Evolutionary conservation across 2,113 vertebrate species (phyloP).

Genomic region (Pardalotus punctatus): DNA sequence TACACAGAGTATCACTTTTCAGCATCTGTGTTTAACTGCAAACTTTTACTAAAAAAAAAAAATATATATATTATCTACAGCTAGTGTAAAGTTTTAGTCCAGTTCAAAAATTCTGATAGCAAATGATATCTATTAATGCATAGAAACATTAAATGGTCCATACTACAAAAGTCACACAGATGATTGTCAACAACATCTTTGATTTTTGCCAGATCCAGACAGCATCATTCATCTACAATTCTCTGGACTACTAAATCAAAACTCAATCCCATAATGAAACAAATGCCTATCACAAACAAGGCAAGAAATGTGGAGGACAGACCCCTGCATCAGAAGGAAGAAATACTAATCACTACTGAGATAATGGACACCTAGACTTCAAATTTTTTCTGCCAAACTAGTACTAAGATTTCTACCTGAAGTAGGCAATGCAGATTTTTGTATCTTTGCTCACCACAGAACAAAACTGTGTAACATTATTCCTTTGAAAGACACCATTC

Average conservation of each 20-base stretch:
- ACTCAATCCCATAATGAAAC: not conserved
- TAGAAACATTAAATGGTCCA: not conserved
- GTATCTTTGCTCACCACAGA: not conserved
- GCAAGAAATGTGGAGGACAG: not conserved
- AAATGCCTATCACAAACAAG: not conserved
- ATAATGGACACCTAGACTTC: not conserved
- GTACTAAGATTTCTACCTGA: not conserved
- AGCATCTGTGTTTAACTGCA: not conserved
- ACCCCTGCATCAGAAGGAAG: not conserved
- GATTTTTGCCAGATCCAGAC: not conserved
- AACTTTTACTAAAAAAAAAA: not conserved
- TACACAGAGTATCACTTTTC: fast-evolving
- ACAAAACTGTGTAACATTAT: not conserved
- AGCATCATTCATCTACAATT: not conserved
- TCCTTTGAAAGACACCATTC: not conserved
- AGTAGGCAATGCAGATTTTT: not conserved
- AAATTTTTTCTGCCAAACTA: not conserved
- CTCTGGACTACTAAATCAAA: not conserved
- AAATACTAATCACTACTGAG: not conserved
- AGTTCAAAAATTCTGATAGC: not conserved
- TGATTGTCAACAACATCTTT: not conserved
- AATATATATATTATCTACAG: not conserved
- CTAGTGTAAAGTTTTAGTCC: not conserved
- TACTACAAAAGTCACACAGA: not conserved
- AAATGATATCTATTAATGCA: not conserved